A percentile compares a stretch with the other conserved stretches of the same genome.
These are phyloP conservation scores for Scarus forsteni DNA, from an alignment of 2,797 vertebrate genomes.

Conservation along the genomic window DNA sequence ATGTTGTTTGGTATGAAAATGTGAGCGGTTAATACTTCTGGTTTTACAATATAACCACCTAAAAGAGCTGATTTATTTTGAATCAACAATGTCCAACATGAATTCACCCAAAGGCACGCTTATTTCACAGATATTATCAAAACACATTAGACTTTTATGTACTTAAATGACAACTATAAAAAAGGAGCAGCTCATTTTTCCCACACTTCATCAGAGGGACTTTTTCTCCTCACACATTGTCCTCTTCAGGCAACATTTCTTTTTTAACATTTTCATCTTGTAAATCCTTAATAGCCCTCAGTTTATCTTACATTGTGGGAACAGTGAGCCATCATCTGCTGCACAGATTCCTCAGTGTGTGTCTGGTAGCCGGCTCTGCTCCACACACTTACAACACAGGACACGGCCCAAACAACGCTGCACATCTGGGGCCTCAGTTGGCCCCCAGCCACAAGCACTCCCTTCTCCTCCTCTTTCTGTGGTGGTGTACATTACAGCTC, in stretches of 20 bases:
- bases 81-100: too few relatives aligned
- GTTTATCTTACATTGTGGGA: slow-evolving; percentile 49
- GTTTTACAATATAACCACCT: too few relatives aligned
- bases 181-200: not conserved
- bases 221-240: slow-evolving; percentile 4
- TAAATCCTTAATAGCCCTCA: slow-evolving; percentile 44
- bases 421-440: slow-evolving; percentile 78
- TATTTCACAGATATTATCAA: too few relatives aligned
- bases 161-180: not conserved
- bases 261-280: slow-evolving; percentile 28
- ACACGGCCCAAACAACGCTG: slow-evolving; percentile 70
- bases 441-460: slow-evolving; percentile 57
- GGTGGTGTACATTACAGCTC: slow-evolving; percentile 59
- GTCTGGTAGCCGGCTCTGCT: slow-evolving; percentile 69
- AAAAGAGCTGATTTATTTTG: too few relatives aligned
- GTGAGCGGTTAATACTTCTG: too few relatives aligned
- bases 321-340: slow-evolving; percentile 69
- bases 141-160: not conserved
- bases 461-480: slow-evolving; percentile 46
- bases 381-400: slow-evolving; percentile 66
- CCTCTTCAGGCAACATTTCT: slow-evolving; percentile 10
- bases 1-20: too few relatives aligned
- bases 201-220: not conserved
- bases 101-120: too few relatives aligned
- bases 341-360: slow-evolving; percentile 70